Evolutionary conservation across 2,113 vertebrate genomes (phyloP).

Genomic region (Melanostigma gelatinosum): DNA sequence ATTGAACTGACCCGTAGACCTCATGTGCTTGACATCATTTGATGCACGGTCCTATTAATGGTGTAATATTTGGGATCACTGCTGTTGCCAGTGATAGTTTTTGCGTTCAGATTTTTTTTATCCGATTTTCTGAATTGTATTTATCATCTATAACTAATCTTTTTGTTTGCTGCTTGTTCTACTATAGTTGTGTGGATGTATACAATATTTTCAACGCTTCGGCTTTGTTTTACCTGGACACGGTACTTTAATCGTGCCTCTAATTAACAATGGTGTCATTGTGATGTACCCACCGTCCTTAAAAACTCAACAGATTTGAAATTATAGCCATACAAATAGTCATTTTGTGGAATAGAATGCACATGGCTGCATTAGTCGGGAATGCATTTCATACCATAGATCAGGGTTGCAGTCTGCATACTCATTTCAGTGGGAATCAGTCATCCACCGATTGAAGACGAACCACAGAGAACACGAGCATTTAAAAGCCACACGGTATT

Average conservation of each 20-base stretch:
- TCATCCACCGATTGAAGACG: constrained; percentile 41
- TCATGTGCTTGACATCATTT: no score
- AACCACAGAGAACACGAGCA: constrained; percentile 28
- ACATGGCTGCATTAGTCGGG: neutral
- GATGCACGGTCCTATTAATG: no score
- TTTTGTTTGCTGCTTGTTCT: neutral
- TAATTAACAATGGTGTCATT: neutral
- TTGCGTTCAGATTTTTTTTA: no score
- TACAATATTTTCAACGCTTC: neutral
- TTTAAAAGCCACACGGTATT: constrained; percentile 36
- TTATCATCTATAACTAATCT: neutral
- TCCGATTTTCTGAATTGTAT: no score
- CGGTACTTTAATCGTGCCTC: neutral
- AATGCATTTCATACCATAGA: neutral
- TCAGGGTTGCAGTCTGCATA: constrained; percentile 28
- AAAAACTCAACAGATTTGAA: neutral
- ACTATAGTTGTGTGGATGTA: neutral
- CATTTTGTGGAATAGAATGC: neutral
- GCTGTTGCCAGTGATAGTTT: no score
- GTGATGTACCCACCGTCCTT: neutral
- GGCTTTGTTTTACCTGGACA: neutral
- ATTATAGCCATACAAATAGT: neutral
- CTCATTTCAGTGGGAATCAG: constrained; percentile 17
- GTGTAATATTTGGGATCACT: no score
- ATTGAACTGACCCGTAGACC: no score